A percentile compares a stretch with the other conserved stretches of the same genome.
Conservation (phyloP, 2,888 invertebrate genomes). For the Aphodius sticticus region DNA sequence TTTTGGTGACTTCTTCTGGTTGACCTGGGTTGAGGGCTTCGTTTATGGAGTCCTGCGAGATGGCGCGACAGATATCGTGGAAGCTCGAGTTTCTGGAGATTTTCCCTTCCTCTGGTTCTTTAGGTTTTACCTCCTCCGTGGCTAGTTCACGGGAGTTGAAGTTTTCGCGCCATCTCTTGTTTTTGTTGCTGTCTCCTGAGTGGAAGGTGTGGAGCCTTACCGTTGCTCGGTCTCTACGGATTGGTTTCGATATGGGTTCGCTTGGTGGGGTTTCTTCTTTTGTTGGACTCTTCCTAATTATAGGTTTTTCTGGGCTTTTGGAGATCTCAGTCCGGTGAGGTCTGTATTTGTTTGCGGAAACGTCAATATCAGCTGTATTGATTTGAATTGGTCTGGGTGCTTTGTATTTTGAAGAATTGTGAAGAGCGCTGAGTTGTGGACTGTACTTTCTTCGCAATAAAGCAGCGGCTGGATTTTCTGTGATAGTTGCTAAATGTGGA, state of each 20-base stretch:
- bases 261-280: constrained; percentile 44
- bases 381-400: constrained; percentile 75
- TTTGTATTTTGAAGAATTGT: constrained; percentile 58
- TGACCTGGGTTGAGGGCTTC: constrained; percentile 66
- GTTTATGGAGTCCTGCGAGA: constrained; percentile 63
- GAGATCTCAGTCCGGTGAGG: constrained; percentile 18
- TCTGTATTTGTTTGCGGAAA: constrained; percentile 72
- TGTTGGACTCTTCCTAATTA: constrained; percentile 39
- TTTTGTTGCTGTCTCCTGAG: constrained; percentile 48
- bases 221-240: constrained; percentile 77
- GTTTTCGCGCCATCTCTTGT: constrained; percentile 69
- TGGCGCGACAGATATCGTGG: constrained; percentile 65
- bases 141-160: constrained; percentile 66
- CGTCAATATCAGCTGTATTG: constrained; percentile 87
- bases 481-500: constrained; percentile 78
- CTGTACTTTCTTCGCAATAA: constrained; percentile 63
- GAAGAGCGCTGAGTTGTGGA: constrained; percentile 61
- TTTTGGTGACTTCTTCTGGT: constrained; percentile 56
- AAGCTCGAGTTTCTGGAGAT: constrained; percentile 60
- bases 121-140: constrained; percentile 59
- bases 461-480: constrained; percentile 65
- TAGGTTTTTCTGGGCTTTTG: constrained; percentile 34
- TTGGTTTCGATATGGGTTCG: constrained; percentile 55
- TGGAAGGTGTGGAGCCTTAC: constrained; percentile 76
- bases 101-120: constrained; percentile 42